These are phyloP conservation scores for Chalcis sispes DNA, from an alignment of 2,888 invertebrate species.

Conservation along the genomic window DNA sequence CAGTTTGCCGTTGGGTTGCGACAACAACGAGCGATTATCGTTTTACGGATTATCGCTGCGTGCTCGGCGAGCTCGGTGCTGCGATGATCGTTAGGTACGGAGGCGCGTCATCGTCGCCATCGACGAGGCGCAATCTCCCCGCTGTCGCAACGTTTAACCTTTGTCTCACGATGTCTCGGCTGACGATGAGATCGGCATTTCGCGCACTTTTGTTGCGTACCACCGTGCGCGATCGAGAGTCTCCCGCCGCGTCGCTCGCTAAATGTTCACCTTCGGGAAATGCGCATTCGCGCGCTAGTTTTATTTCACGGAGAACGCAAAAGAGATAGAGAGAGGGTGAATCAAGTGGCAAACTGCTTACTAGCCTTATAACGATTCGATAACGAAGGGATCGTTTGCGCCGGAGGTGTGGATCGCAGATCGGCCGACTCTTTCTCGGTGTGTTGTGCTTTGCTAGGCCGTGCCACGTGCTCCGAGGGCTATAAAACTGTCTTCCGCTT, in stretches of 20 bases:
- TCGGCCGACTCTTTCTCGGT: too few relatives aligned
- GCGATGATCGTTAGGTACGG: constrained; percentile 30
- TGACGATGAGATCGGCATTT: constrained; percentile 41
- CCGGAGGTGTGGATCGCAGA: constrained; percentile 41
- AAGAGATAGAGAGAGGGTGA: too few relatives aligned
- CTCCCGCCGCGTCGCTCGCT: too few relatives aligned
- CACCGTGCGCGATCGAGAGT: neutral
- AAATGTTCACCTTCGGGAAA: too few relatives aligned
- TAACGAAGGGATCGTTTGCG: constrained; percentile 59
- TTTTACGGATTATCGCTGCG: neutral
- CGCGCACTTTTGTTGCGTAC: constrained; percentile 35
- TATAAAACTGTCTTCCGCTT: constrained; percentile 78
- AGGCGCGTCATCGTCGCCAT: constrained; percentile 46
- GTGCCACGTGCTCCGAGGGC: constrained; percentile 76
- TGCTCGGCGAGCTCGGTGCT: neutral
- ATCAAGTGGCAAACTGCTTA: constrained; percentile 16
- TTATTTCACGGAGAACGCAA: too few relatives aligned
- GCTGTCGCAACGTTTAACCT: neutral
- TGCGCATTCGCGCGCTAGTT: too few relatives aligned
- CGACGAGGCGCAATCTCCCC: neutral
- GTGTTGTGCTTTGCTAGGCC: constrained; percentile 49
- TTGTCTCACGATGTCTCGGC: constrained; percentile 36
- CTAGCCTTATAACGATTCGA: constrained; percentile 52
- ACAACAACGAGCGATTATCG: neutral
- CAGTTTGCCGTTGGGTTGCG: neutral